phyloP scores from a whole-genome alignment of 2,113 vertebrate species.

The Cebus imitator region DNA sequence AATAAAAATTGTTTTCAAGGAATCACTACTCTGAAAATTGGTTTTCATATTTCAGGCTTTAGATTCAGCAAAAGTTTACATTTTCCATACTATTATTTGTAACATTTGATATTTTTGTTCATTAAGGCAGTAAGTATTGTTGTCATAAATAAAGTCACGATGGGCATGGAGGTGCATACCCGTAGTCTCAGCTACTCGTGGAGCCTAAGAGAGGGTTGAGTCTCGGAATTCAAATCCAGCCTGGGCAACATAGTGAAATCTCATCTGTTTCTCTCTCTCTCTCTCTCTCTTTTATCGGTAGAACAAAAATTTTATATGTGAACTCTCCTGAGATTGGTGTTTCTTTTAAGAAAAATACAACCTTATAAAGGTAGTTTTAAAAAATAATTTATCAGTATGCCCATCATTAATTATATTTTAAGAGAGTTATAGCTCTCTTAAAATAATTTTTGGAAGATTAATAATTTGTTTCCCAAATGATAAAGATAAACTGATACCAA shows the following conservation, averaged over 20 bases:
- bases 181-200: neutral
- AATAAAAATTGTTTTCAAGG: neutral
- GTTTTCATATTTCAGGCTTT: neutral
- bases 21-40: neutral
- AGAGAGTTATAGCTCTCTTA: neutral
- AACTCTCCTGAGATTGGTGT: neutral
- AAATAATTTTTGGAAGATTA: neutral
- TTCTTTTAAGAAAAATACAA: neutral
- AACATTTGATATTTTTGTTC: neutral
- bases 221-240: neutral
- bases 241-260: neutral
- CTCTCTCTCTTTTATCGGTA: no score
- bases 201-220: neutral
- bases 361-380: neutral
- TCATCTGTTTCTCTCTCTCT: neutral
- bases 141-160: neutral
- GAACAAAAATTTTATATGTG: neutral
- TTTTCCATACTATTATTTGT: neutral
- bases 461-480: slow-evolving; percentile 1
- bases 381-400: neutral
- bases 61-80: neutral
- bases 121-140: neutral
- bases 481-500: neutral
- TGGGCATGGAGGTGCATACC: neutral
- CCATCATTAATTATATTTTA: neutral